These are phyloP conservation scores for Globodera rostochiensis DNA, from an alignment of 1,140 invertebrate genomes.

Conservation along the genomic window DNA sequence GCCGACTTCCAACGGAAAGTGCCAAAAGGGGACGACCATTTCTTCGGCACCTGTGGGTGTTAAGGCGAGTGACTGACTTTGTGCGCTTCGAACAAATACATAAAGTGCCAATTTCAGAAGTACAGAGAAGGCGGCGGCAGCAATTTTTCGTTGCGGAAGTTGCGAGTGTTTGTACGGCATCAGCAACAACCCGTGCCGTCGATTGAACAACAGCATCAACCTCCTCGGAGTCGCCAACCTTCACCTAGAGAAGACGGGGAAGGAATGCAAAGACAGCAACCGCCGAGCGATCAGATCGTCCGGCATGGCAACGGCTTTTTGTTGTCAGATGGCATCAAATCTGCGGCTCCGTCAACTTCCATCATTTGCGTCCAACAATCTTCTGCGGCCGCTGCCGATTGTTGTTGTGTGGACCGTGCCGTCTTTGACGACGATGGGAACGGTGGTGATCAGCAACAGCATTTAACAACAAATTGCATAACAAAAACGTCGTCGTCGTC, in stretches of 20 bases:
- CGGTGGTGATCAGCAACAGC: too few species aligned
- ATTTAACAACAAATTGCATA: not conserved
- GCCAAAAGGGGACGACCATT: not conserved
- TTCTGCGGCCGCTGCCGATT: too few species aligned
- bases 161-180: not conserved
- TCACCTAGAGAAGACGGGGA: too few species aligned
- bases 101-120: not conserved
- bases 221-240: too few species aligned
- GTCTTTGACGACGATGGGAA: too few species aligned
- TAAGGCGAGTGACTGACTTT: not conserved
- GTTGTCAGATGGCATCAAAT: too few species aligned
- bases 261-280: too few species aligned
- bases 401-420: too few species aligned
- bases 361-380: too few species aligned
- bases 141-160: not conserved
- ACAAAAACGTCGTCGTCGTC: not conserved
- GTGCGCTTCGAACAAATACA: not conserved
- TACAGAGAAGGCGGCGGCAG: not conserved
- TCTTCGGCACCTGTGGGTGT: not conserved
- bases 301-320: too few species aligned
- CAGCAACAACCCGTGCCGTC: not conserved
- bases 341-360: too few species aligned
- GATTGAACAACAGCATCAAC: not conserved
- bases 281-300: too few species aligned
- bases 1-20: not conserved